Evolutionary conservation across 2,113 vertebrate genomes (phyloP).

Genomic region (Ciconia stormi): DNA sequence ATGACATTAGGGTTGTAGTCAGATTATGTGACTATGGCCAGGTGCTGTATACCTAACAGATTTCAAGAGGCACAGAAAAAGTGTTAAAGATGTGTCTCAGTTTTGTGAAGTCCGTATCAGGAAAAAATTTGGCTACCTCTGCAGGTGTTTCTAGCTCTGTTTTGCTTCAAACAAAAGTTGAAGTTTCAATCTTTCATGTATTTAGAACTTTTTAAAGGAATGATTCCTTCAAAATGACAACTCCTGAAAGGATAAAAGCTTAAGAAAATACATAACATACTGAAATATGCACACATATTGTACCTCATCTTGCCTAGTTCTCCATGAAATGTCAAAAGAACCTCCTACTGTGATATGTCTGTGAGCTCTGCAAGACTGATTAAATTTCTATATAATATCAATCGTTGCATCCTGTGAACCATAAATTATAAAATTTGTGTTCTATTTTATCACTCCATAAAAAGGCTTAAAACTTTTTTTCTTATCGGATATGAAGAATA

Average conservation of each 20-base stretch:
- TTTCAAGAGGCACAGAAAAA: background rate
- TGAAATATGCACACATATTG: conserved; percentile 70
- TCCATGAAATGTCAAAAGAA: conserved; percentile 81
- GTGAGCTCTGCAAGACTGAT: conserved; percentile 75
- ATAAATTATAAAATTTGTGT: conserved; percentile 78
- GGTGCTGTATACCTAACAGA: background rate
- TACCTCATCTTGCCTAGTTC: conserved; percentile 71
- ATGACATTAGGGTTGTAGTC: background rate
- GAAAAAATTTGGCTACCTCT: background rate
- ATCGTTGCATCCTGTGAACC: conserved; percentile 75
- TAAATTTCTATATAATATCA: conserved; percentile 77
- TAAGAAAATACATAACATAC: conserved; percentile 41
- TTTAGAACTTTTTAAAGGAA: conserved; percentile 9
- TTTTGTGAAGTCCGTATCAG: background rate
- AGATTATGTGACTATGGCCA: background rate
- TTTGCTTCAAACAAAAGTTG: background rate
- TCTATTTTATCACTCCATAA: conserved; percentile 72
- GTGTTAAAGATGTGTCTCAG: background rate
- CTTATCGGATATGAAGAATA: conserved; percentile 1
- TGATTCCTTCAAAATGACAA: conserved; percentile 46
- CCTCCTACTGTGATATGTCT: conserved; percentile 75
- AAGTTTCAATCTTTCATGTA: background rate
- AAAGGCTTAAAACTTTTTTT: conserved; percentile 64
- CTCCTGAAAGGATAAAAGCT: conserved; percentile 58
- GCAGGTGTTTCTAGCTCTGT: background rate